Evolutionary conservation across 2,888 invertebrate species (phyloP), one percentile per base, ranked within the genome.

Genomic region (Zygaena filipendulae): DNA sequence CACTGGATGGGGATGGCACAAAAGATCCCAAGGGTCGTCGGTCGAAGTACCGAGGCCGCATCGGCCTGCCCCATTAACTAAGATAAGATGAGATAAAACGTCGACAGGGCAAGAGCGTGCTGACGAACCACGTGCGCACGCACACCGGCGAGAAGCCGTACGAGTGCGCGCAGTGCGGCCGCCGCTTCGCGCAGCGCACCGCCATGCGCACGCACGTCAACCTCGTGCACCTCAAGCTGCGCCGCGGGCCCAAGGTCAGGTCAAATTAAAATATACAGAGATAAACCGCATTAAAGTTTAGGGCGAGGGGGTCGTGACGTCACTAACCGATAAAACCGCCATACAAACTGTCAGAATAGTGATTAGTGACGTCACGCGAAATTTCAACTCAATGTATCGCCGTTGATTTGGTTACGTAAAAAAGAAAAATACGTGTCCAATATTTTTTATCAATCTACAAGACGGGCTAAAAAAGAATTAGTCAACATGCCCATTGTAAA

Each of bases 81-180:
- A n/a, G n/a, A n/a, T 20, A 30, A 7, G 28, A 34, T 20, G 33
- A 37, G 9, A 45, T 45, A 32, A 25, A 34, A 14, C 37, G 39
- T 4, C 32, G 27, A 25, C 36, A 74, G 74, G 64, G 66, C 20
- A 70, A 70, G 40, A 67, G 66, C 23, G 67, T 70, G 12, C 36
- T 79, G 3, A 49, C 45, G 3, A 71, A 70, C 42, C 70, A 71
- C 52, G 52, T 67, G 11, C 57, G 67, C 21, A 69, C 66, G 0
- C 79, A 79, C 55, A 75, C 75, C 1, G 75, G 71, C 4, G 75
- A 71, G 49, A 67, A 68, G 27, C 71, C 70, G 4, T 75, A 60
- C 54, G 42, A 51, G 26, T 77, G 79, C 37, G 27, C 14, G 0
- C 43, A 47, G 13, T 80, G 80, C 49, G 66, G 67, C 0, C 55